Conservation (phyloP, 2,888 invertebrate species). For the Drosophila algonquin region DNA sequence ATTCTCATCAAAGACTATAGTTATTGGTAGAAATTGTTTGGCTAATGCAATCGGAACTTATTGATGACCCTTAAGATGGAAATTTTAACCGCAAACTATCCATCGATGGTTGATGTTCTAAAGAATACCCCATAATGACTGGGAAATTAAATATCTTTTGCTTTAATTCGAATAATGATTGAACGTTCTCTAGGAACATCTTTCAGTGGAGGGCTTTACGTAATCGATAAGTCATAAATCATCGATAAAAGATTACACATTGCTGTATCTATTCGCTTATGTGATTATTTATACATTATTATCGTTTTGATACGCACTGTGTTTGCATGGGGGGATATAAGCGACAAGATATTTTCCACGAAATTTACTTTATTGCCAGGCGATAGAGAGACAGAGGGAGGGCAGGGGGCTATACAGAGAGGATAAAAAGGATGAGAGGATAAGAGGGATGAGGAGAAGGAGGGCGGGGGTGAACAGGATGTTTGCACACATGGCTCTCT, state of each 20-base stretch:
- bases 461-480: conserved; percentile 8
- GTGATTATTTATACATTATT: neutral
- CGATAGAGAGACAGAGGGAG: neutral
- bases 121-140: no score
- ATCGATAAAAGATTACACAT: neutral
- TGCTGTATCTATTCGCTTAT: neutral
- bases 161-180: neutral
- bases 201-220: neutral
- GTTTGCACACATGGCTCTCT: conserved; percentile 52
- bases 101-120: no score
- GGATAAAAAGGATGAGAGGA: neutral
- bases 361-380: conserved; percentile 69
- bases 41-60: no score
- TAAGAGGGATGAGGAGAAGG: neutral
- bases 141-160: no score
- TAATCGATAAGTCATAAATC: neutral
- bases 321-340: conserved; percentile 1
- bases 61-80: no score
- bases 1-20: no score
- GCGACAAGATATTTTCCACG: conserved; percentile 55
- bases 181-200: neutral
- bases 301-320: neutral
- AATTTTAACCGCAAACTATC: no score
- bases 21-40: no score
- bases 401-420: neutral